A percentile compares a stretch with the other conserved stretches of the same genome.
phyloP scores from a whole-genome alignment of 2,113 vertebrate genomes.

The Micronycteris hirsuta region DNA sequence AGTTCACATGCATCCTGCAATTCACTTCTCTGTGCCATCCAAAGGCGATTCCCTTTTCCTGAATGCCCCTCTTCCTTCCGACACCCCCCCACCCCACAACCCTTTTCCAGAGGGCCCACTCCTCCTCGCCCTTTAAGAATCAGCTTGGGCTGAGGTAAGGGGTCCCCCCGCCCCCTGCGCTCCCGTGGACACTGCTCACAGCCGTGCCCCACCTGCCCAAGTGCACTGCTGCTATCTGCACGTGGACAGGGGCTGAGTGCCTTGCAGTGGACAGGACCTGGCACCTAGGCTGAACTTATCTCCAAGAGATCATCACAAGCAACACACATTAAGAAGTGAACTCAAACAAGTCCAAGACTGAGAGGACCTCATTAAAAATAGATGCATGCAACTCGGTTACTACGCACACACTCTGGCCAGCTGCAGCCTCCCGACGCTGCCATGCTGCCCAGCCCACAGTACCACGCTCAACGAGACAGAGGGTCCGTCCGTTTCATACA shows the following conservation, averaged over 20 bases:
- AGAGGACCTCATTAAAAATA: background rate
- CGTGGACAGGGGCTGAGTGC: background rate
- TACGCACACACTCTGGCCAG: background rate
- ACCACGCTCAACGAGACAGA: background rate
- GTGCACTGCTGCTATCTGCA: too few species aligned
- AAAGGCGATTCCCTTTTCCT: background rate
- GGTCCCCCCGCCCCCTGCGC: background rate
- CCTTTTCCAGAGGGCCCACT: conserved; percentile 21
- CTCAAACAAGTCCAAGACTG: background rate
- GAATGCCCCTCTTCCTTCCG: background rate
- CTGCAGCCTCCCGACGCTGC: background rate
- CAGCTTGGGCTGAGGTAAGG: background rate
- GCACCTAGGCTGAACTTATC: background rate
- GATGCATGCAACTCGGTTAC: background rate
- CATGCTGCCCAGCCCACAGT: background rate
- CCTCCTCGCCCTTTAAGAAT: conserved; percentile 2
- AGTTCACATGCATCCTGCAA: background rate
- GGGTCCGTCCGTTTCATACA: background rate
- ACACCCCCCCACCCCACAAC: background rate
- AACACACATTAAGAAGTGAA: background rate
- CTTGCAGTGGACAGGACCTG: background rate
- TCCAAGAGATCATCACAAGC: background rate
- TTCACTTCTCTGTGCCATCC: background rate
- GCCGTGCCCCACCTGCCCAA: background rate
- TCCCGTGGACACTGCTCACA: background rate